These are phyloP conservation scores for Hofmannophila pseudospretella DNA, from an alignment of 2,888 invertebrate genomes.

Conservation along the genomic window DNA sequence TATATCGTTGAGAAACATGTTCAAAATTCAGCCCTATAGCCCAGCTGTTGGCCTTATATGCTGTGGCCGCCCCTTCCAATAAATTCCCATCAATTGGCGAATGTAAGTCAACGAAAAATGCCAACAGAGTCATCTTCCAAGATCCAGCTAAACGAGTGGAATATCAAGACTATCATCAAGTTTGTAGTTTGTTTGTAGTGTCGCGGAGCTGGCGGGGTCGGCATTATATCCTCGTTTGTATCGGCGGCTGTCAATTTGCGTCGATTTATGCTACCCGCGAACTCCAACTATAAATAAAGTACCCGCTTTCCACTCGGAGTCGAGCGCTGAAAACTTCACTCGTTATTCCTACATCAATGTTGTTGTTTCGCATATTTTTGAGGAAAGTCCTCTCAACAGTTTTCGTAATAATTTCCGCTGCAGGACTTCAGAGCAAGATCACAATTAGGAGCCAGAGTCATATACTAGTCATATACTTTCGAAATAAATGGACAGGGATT, in stretches of 20 bases:
- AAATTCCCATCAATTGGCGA: neutral
- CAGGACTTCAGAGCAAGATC: too few relatives aligned
- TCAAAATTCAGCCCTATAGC: too few relatives aligned
- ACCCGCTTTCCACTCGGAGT: too few relatives aligned
- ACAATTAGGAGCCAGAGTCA: too few relatives aligned
- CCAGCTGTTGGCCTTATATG: too few relatives aligned
- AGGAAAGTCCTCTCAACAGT: neutral
- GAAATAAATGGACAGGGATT: too few relatives aligned
- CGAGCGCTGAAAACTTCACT: conserved; percentile 18
- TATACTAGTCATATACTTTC: too few relatives aligned
- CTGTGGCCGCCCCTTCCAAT: too few relatives aligned
- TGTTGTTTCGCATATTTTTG: conserved; percentile 7
- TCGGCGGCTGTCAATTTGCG: conserved; percentile 31
- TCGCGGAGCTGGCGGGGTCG: conserved; percentile 21
- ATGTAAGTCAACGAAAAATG: neutral
- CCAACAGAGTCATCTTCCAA: too few relatives aligned
- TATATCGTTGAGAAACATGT: too few relatives aligned
- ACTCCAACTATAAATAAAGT: conserved; percentile 15
- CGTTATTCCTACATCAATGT: conserved; percentile 20
- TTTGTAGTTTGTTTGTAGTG: conserved; percentile 9
- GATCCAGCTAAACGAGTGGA: too few relatives aligned
- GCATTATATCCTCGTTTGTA: conserved; percentile 29
- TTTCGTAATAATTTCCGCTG: neutral
- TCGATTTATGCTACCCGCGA: conserved; percentile 32
- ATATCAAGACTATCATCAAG: conserved; percentile 5